Evolutionary conservation across 2,888 invertebrate genomes (phyloP).

Genomic region (Polia nebulosa): DNA sequence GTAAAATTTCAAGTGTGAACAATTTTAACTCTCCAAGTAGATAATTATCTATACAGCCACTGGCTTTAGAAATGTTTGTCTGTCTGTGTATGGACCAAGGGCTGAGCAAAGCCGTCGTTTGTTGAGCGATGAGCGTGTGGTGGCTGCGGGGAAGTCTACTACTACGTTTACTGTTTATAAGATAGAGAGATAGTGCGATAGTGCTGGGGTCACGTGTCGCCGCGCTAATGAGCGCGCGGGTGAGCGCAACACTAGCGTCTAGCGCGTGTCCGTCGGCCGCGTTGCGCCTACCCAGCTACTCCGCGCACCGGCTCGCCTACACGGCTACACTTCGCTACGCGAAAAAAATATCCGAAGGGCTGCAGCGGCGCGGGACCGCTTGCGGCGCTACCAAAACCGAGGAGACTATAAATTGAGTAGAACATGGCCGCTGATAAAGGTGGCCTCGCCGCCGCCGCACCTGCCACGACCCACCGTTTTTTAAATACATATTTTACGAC

Average conservation of each 20-base stretch:
- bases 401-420: conserved; percentile 82
- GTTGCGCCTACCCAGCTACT: conserved; percentile 44
- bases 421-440: conserved; percentile 82
- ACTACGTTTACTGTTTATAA: neutral
- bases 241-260: neutral
- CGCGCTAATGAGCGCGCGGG: conserved; percentile 26
- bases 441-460: conserved; percentile 77
- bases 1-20: conserved; percentile 17
- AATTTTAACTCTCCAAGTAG: neutral
- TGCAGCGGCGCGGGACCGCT: conserved; percentile 75
- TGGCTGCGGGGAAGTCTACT: neutral
- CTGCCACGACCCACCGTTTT: conserved; percentile 78
- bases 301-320: too few relatives aligned
- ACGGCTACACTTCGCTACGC: conserved; percentile 19
- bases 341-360: conserved; percentile 41
- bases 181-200: neutral
- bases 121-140: neutral
- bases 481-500: conserved; percentile 83
- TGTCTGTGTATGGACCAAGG: neutral
- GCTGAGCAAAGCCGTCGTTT: neutral
- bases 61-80: neutral
- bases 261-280: conserved; percentile 56
- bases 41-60: neutral
- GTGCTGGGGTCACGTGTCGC: conserved; percentile 20
- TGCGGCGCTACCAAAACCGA: conserved; percentile 83